These are phyloP conservation scores for Drosophila serrata DNA, from an alignment of 1,140 invertebrate species.

Conservation along the genomic window DNA sequence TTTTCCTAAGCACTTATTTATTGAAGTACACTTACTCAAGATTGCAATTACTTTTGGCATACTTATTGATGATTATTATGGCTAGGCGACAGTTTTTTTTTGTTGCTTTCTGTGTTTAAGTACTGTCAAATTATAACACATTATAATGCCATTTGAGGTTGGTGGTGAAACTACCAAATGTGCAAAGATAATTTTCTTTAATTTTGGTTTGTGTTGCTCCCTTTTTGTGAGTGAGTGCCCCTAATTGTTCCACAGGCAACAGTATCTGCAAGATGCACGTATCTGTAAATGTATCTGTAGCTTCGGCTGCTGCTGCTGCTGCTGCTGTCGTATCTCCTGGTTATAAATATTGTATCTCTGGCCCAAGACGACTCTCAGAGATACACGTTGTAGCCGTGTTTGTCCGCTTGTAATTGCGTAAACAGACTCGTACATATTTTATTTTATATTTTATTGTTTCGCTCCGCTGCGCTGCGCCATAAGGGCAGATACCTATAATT, in stretches of 20 bases:
- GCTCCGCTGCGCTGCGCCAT: constrained; percentile 83
- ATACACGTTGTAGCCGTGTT: constrained; percentile 30
- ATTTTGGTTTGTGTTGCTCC: constrained; percentile 48
- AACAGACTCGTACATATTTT: constrained; percentile 83
- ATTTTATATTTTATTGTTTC: constrained; percentile 85
- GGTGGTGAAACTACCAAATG: constrained; percentile 43
- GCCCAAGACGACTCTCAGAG: constrained; percentile 11
- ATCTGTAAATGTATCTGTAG: background rate
- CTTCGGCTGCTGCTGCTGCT: constrained; percentile 55
- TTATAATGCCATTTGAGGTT: constrained; percentile 70
- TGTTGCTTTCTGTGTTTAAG: constrained; percentile 12
- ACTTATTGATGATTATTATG: constrained; percentile 16
- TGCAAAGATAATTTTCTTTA: constrained; percentile 61
- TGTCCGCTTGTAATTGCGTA: constrained; percentile 80
- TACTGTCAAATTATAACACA: constrained; percentile 64
- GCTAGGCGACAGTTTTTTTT: constrained; percentile 16
- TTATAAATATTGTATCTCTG: constrained; percentile 77
- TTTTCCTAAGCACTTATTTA: constrained; percentile 3
- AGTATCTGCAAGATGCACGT: constrained; percentile 67
- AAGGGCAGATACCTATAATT: constrained; percentile 85
- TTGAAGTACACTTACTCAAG: constrained; percentile 2
- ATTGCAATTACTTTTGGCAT: constrained; percentile 8
- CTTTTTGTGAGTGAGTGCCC: constrained; percentile 30
- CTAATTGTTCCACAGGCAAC: constrained; percentile 64
- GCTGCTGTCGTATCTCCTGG: constrained; percentile 51